Base-by-base conservation (phyloP, 2,113 vertebrate species). In the Romanogobio albipinnatus region DNA sequence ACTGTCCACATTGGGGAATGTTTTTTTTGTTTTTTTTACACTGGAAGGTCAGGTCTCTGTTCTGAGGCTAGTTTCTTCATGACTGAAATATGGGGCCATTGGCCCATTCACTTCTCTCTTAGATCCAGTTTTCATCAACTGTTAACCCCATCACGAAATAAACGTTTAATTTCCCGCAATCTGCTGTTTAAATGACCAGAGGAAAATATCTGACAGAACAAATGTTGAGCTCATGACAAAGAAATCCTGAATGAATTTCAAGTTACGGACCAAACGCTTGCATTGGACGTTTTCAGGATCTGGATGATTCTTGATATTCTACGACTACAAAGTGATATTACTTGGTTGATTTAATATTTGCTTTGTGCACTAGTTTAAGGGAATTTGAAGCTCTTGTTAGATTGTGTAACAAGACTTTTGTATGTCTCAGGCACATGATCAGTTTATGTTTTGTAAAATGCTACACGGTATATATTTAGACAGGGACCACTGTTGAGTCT, bases 361-460 rank as follows among this genome's bases (percentile, higher is more conserved):
- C 33, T 7, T 77, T 77, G 75, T n/a, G 13, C 9, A 39, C 33
- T 5, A 36, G 26, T 24, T 14, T 43, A 43, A 61, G 76, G 33
- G 22, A 61, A 61, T 73, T 8, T 56, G 17, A 53, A 53, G 26
- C 47, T 10, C 19, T 76, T 77, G 19, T 53, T 77, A n/a, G 53
- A 13, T 43, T 59, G 10, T 19, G 2, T 47, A 79, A 79, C 14
- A 11, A 47, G 22, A 78, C 29, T 78, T 2, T 43, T 15, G 43
- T 59, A 59, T 43, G 77, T 64, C 77, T 29, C 39, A 45, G 77
- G 59, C 77, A 80, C 77, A 49, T 29, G 36, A 29, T 64, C 59
- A 43, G 7, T 43, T 58, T 77, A 22, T 77, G 29, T 77, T 77
- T 59, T 39, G 26, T 22, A 15, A 56, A 76, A 9, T 39, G 76